Evolutionary conservation across 2,797 vertebrate species (phyloP), one percentile per base, ranked within the genome.

Genomic region (Epinephelus awoara): DNA sequence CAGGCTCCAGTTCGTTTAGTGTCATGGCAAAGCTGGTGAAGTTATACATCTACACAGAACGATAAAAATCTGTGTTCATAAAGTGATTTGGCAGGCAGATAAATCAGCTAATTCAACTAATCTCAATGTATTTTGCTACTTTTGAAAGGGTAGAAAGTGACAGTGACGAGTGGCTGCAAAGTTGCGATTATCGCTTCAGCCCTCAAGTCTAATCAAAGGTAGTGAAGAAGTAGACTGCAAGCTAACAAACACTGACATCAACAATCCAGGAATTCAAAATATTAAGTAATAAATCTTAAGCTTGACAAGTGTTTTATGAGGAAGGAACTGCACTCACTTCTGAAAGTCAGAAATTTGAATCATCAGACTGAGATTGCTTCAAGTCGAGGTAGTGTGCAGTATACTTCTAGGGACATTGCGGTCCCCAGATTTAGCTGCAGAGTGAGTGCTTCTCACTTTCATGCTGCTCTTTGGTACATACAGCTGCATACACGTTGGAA

Each of bases 21-120:
- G 96, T 96, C 92, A 99, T 96, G 3, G 98, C 96, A 91, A 99
- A 99, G 88, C 94, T 97, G 90, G 97, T 99, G 90, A 99, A 99
- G 90, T 98, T 99, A 88, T 99, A 99, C 96, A 99, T 99, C 98
- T 99, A 80, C n/a, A 75, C 15, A 72, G 12, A 40, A 66, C 38
- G 14, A 80, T 3, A 5, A 40, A 56, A 4, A 23, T n/a, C 2
- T 71, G 14, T 5, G 3, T 61, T 72, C 7, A 44, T 13, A 2
- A 25, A 65, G 14, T 13, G 15, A 51, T 19, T 55, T 13, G 0
- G 15, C 34, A 19, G 9, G 8, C n/a, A 50, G 15, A 18, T 50
- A 23, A 57, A 70, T 59, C 4, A 29, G 1, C 3, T 23, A 50
- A 59, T 18, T 19, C 5, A 18, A 0, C 23, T 2, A 69, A 47